Base-by-base conservation (phyloP, 2,888 invertebrate genomes). In the Xylota sylvarum region DNA sequence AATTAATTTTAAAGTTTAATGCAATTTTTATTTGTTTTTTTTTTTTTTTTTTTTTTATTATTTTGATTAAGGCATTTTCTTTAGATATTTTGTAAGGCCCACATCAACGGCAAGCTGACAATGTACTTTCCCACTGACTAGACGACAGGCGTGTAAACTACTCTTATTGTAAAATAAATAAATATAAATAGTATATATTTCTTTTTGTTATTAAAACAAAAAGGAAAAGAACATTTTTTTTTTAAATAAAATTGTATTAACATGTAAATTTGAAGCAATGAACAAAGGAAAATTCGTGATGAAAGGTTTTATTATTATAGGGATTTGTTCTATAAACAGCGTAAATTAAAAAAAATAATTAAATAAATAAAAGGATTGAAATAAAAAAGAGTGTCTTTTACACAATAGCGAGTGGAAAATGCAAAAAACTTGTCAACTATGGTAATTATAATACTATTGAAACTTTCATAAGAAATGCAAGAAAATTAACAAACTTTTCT, bases 21-120 rank as follows among this genome's bases (percentile, higher is more conserved):
- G 73, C 56, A 72, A 48, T 40, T 60, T 78, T 60, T 60, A 46
- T 79, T 69, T 67, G 76, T 9, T 50, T 72, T 62, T 74, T 64
- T 65, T 67, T 72, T 62, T 74, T 64, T 65, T 67, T 43, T 81
- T 58, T 35, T 56, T 80, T 76, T 43, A 62, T 40, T 69, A 46
- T 70, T 64, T 62, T 62, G 17, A 72, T 81, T 81, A 70, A 78
- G 80, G 65, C 77, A 48, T 78, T 76, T 27, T 80, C 77, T 82
- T 73, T 60, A 67, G 55, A 67, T 70, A 60, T 77, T 78, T 84
- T 89, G 92, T 92, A 90, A 92, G 94, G 94, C 94, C 94, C 93
- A 95, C 95, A 94, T 94, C 94, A 95, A 94, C 95, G 94, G 94
- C 94, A 94, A 94, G 94, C 94, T 94, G 94, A 93, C 94, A 91